These are phyloP conservation scores for Epiblema foenella DNA, from an alignment of 2,888 invertebrate genomes.

Conservation along the genomic window DNA sequence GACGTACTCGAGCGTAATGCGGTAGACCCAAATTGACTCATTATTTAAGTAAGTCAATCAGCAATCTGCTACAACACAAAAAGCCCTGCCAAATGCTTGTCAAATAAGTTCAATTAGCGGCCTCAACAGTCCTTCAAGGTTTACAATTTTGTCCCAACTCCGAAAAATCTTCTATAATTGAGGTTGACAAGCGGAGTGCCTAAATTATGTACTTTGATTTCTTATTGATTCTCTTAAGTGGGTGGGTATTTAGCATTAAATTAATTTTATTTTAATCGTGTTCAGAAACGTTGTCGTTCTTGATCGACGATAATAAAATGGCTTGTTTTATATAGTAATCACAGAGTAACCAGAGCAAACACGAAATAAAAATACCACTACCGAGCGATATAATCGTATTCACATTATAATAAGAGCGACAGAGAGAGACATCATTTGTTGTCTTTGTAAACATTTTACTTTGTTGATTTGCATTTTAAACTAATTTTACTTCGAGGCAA, in stretches of 20 bases:
- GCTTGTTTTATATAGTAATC: not conserved
- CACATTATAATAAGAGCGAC: no score
- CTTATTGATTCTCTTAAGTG: not conserved
- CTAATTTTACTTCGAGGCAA: no score
- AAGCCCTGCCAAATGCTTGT: slow-evolving; percentile 42
- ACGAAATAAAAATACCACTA: no score
- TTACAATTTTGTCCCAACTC: slow-evolving; percentile 43
- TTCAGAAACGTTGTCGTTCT: not conserved
- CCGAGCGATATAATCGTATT: no score
- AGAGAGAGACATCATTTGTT: no score
- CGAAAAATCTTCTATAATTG: slow-evolving; percentile 43
- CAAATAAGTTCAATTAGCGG: slow-evolving; percentile 47
- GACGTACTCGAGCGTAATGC: not conserved
- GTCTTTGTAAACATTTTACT: no score
- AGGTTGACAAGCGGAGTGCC: slow-evolving; percentile 38
- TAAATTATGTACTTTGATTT: slow-evolving; percentile 33
- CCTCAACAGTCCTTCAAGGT: slow-evolving; percentile 36
- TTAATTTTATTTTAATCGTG: not conserved
- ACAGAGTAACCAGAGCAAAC: no score
- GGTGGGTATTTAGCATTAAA: not conserved
- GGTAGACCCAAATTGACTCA: slow-evolving; percentile 19
- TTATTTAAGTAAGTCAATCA: slow-evolving; percentile 33
- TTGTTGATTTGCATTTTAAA: no score
- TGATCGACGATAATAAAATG: not conserved
- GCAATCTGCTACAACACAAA: slow-evolving; percentile 24